Evolutionary conservation across 2,888 invertebrate species (phyloP), one percentile per base, ranked within the genome.

Genomic region (Drosophila rubida): DNA sequence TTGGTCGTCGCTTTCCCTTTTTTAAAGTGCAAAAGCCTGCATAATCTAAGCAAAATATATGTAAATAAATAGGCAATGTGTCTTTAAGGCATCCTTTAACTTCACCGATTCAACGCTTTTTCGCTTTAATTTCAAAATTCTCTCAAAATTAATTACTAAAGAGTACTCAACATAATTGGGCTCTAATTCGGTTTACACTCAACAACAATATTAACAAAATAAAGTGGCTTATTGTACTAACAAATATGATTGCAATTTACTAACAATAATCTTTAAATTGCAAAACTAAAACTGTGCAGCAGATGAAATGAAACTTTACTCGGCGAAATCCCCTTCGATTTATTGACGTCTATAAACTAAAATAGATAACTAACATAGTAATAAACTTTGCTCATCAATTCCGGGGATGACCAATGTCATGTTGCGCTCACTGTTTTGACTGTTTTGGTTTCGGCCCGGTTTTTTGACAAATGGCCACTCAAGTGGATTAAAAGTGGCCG

Each of bases 401-500:
- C 25, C 6, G 13, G 6, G 11, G n/a, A 41, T 67, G 67, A 50
- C 39, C 67, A 65, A 66, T 46, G 51, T 41, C 25, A 51, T 27
- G 19, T 11, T 32, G 11, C 44, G 35, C 37, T 19, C 19, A 19
- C 3, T 19, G 19, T 19, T 19, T 19, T 19, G 19, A 37, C 22
- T 39, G 45, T 57, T 51, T 42, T 30, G 50, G 35, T 44, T 37
- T 51, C 39, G 46, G 23, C 23, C 5, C 23, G n/a, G n/a, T 46
- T 23, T 25, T 44, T 55, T 91, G 91, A 91, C 84, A 90, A 91
- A 91, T 91, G 84, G 86, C 88, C 91, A 91, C 91, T 91, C 90
- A 90, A 89, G 84, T 87, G 90, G 89, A 91, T 91, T 91, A 90
- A 90, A 91, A 78, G 60, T 75, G 55, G 44, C 32, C 49, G 50